Evolutionary conservation across 1,140 invertebrate species (phyloP).

Genomic region (Drosophila rhopaloa): DNA sequence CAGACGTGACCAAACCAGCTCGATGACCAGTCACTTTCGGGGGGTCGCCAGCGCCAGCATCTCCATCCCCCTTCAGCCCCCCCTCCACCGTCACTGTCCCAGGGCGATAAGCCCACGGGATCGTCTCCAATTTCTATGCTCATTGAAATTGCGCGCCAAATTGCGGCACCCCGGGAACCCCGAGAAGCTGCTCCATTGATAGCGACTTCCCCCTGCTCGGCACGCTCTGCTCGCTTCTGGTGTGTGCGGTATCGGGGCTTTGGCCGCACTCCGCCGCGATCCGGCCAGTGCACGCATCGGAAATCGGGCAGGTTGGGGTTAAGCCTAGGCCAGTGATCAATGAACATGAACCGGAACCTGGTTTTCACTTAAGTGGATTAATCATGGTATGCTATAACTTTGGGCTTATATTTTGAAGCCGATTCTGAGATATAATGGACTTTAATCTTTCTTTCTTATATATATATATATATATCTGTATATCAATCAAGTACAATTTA

Average conservation of each 20-base stretch:
- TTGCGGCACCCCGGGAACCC: slow-evolving; percentile 15
- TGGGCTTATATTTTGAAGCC: too few relatives aligned
- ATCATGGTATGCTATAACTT: too few relatives aligned
- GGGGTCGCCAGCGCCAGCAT: slow-evolving; percentile 39
- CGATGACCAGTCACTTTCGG: slow-evolving; percentile 54
- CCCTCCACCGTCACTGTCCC: neutral
- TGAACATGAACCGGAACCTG: slow-evolving; percentile 49
- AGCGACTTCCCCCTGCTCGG: slow-evolving; percentile 63
- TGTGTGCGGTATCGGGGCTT: slow-evolving; percentile 71
- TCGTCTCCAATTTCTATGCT: slow-evolving; percentile 68
- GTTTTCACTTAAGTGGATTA: too few relatives aligned
- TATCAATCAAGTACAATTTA: too few relatives aligned
- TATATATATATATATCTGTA: too few relatives aligned
- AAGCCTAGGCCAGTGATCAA: slow-evolving; percentile 38
- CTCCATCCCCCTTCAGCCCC: slow-evolving; percentile 13
- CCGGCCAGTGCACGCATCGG: slow-evolving; percentile 28
- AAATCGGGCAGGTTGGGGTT: slow-evolving; percentile 10
- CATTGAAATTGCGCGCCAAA: slow-evolving; percentile 70
- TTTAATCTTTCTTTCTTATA: too few relatives aligned
- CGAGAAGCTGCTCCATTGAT: slow-evolving; percentile 62
- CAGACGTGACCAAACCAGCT: slow-evolving; percentile 73
- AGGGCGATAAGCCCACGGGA: slow-evolving; percentile 54
- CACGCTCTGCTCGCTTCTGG: slow-evolving; percentile 63
- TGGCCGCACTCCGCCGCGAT: slow-evolving; percentile 32
- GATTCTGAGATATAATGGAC: too few relatives aligned